Evolutionary conservation across 1,140 invertebrate species (phyloP), one percentile per base, ranked within the genome.

Genomic region (Drosophila aff.): DNA sequence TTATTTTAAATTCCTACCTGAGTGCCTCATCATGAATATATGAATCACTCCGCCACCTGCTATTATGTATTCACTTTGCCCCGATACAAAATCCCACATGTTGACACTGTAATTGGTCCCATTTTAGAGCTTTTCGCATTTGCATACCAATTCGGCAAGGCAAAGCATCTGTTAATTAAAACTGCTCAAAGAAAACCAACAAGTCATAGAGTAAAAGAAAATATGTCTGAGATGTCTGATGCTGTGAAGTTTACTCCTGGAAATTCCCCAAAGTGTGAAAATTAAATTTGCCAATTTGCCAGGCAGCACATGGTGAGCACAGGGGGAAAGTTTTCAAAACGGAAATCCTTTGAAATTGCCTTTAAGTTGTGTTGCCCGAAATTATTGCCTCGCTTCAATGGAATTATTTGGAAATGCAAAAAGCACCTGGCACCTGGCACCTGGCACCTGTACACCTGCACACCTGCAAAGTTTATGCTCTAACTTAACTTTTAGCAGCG

Each of bases 201-300:
- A 33, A 62, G 46, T 67, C 43, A 36, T 16, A 38, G 26, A 49
- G 36, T 6, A 15, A 4, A 44, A 16, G 67, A 31, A 72, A 71
- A 66, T 66, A 46, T 53, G 50, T 52, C n/a, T 60, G 44, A 62
- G 16, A 60, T 58, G 58, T 53, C 53, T 23, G 26, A 28, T 64
- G 73, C 47, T 40, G 61, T 58, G 67, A 59, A 66, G 62, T 63
- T 67, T 47, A 41, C 36, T 49, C 16, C 40, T 47, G 31, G 8
- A 47, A 76, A 71, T 76, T 62, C 61, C 57, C 71, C 46, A 71
- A 53, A 50, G 79, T 64, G 50, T 69, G 58, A 60, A 44, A 82
- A 82, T 76, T 72, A 61, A 82, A 79, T 82, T 85, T 86, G 41
- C 21, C 78, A 72, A 76, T 71, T 38, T 53, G 23, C 23, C 50